Conservation (phyloP, 2,888 invertebrate genomes). For the Hirtodrosophila histrioides region DNA sequence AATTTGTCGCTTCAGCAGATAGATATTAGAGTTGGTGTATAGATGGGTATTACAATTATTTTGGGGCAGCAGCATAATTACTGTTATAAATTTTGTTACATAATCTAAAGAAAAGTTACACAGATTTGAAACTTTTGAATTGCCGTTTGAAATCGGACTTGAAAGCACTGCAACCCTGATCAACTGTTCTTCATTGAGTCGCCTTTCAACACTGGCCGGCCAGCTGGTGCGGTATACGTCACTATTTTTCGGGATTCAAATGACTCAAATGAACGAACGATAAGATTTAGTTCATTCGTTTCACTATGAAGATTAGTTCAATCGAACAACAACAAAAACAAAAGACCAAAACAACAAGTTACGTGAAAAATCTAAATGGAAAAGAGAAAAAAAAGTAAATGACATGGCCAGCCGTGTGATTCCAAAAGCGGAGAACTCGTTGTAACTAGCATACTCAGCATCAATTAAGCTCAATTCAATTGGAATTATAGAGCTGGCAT, state of each 20-base stretch:
- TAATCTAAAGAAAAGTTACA: slow-evolving; percentile 23
- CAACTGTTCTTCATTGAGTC: background rate
- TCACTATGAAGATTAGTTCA: too few species aligned
- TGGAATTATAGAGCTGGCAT: slow-evolving; percentile 18
- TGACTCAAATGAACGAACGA: too few species aligned
- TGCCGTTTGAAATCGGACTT: background rate
- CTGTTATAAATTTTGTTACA: slow-evolving; percentile 52
- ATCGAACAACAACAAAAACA: slow-evolving; percentile 39
- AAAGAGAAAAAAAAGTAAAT: slow-evolving; percentile 59
- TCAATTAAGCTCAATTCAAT: slow-evolving; percentile 41
- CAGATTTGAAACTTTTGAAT: slow-evolving; percentile 2
- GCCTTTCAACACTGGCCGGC: slow-evolving; percentile 8
- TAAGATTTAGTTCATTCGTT: too few species aligned
- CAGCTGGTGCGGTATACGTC: too few species aligned
- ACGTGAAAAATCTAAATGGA: slow-evolving; percentile 73
- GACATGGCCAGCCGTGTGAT: slow-evolving; percentile 42
- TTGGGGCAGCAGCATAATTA: slow-evolving; percentile 60
- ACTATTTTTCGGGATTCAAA: too few species aligned
- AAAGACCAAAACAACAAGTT: slow-evolving; percentile 63
- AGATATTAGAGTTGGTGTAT: slow-evolving; percentile 14
- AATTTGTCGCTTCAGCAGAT: slow-evolving; percentile 49
- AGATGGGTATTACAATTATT: slow-evolving; percentile 20
- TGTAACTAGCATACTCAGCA: slow-evolving; percentile 22
- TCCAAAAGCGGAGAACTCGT: slow-evolving; percentile 36
- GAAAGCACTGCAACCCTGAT: background rate